Percentiles rank a stretch among this genome's conserved stretches.
These are phyloP conservation scores for Synodontis membranacea DNA, from an alignment of 2,113 vertebrate genomes.

Conservation along the genomic window DNA sequence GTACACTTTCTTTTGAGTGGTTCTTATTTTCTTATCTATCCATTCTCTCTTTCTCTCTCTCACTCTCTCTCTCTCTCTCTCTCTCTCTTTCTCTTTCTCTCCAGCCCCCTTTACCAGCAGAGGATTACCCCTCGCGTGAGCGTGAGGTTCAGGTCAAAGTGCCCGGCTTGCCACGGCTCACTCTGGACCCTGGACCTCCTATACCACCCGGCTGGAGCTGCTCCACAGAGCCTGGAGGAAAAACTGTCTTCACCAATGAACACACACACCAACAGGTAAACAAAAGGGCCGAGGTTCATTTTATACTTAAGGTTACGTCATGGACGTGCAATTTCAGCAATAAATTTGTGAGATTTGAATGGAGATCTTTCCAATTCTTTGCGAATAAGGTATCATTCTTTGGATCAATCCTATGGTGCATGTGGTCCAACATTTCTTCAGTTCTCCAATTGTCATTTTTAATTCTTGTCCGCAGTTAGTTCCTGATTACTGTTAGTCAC, in stretches of 20 bases:
- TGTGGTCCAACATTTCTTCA: not conserved
- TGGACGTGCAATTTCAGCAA: not conserved
- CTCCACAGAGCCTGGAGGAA: conserved; percentile 56
- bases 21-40: not conserved
- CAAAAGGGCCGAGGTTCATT: not conserved
- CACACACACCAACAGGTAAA: conserved; percentile 69
- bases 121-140: conserved; percentile 73
- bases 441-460: not conserved
- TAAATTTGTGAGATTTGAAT: not conserved
- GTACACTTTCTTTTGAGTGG: no score
- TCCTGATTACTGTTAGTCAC: not conserved
- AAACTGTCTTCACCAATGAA: conserved; percentile 62
- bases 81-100: not conserved
- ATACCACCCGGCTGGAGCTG: conserved; percentile 65
- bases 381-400: no score
- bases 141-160: conserved; percentile 3
- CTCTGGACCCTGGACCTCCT: conserved; percentile 18
- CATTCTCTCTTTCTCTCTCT: not conserved
- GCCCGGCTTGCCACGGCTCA: conserved; percentile 58
- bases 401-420: no score
- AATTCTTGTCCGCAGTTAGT: not conserved
- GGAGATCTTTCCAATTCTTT: not conserved
- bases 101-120: conserved; percentile 85
- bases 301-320: not conserved
- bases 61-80: not conserved